Evolutionary conservation across 2,888 invertebrate species (phyloP), one percentile per base, ranked within the genome.

Genomic region (Hermodice carunculata): DNA sequence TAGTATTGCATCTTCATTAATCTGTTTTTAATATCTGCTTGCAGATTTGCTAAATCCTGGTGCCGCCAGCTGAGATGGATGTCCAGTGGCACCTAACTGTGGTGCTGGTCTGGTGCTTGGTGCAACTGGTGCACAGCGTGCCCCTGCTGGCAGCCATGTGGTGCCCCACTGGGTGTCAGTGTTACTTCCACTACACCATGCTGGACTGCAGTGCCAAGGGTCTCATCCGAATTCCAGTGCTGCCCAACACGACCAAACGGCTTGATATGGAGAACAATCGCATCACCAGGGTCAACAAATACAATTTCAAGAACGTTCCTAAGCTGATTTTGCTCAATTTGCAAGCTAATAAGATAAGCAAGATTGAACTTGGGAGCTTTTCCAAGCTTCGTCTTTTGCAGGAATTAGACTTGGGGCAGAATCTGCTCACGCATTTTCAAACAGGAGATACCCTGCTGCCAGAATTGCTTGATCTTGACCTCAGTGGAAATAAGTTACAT

Each of bases 131-230:
- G n/a, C n/a, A n/a, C n/a, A n/a, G n/a, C n/a, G n/a, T n/a, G n/a
- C n/a, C n/a, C n/a, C n/a, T n/a, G n/a, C n/a, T n/a, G n/a, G n/a
- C n/a, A 28, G 29, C 60, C 11, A 42, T 34, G 22, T 66, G 68
- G 70, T 73, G 73, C 48, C 71, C 71, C 17, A 32, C 51, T 14
- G 61, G 54, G 24, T 73, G 73, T 48, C 65, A 61, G 37, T 73
- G 73, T 54, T 71, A 69, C 62, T 69, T 69, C 49, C 48, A 64
- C 26, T 68, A 59, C 57, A 60, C 54, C 28, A 72, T 70, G 3
- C 71, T 70, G 22, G 73, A 73, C 61, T 73, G 73, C 51, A 65
- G 63, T 22, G 42, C 66, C 19, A 31, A 62, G 26, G 42, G 61
- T 17, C 44, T 72, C 32, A 26, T 48, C 32, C 19, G 34, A 22